Percentiles rank a stretch among this genome's conserved stretches.
These are phyloP conservation scores for Hippocampus zosterae DNA, from an alignment of 2,113 vertebrate genomes.

Conservation along the genomic window DNA sequence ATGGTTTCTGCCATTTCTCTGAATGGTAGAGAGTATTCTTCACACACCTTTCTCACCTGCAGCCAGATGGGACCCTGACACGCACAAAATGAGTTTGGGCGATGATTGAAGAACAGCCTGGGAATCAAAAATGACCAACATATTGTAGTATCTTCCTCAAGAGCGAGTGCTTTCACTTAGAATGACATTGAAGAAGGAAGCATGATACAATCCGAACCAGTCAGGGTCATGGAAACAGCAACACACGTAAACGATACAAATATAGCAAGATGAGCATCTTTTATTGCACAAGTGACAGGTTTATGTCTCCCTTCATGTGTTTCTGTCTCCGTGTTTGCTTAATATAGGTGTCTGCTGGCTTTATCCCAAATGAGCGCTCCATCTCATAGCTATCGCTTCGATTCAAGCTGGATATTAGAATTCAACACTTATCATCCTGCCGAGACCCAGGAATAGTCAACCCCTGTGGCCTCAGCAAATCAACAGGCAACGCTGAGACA, in stretches of 20 bases:
- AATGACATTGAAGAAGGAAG: background rate
- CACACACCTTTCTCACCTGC: slow-evolving; percentile 27
- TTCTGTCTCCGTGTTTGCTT: slow-evolving; percentile 14
- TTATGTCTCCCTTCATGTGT: slow-evolving; percentile 14
- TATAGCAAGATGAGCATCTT: slow-evolving; percentile 2
- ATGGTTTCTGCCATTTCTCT: slow-evolving; percentile 49
- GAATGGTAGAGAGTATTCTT: slow-evolving; percentile 46
- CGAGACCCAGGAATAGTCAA: slow-evolving; percentile 68
- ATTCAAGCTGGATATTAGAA: slow-evolving; percentile 60
- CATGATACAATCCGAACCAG: background rate
- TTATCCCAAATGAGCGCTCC: slow-evolving; percentile 46
- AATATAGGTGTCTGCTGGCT: slow-evolving; percentile 10
- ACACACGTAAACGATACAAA: background rate
- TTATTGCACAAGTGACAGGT: slow-evolving; percentile 4
- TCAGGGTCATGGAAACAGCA: background rate
- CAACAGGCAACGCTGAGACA: slow-evolving; percentile 66
- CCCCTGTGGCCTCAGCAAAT: slow-evolving; percentile 62
- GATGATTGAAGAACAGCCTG: slow-evolving; percentile 23
- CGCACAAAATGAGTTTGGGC: slow-evolving; percentile 26
- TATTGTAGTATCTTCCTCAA: slow-evolving; percentile 1
- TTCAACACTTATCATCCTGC: slow-evolving; percentile 63
- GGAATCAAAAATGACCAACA: slow-evolving; percentile 23
- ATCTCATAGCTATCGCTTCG: slow-evolving; percentile 40
- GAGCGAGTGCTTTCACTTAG: background rate
- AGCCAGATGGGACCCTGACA: slow-evolving; percentile 31